Evolutionary conservation across 2,113 vertebrate species (phyloP).

Genomic region (Lophius piscatorius): DNA sequence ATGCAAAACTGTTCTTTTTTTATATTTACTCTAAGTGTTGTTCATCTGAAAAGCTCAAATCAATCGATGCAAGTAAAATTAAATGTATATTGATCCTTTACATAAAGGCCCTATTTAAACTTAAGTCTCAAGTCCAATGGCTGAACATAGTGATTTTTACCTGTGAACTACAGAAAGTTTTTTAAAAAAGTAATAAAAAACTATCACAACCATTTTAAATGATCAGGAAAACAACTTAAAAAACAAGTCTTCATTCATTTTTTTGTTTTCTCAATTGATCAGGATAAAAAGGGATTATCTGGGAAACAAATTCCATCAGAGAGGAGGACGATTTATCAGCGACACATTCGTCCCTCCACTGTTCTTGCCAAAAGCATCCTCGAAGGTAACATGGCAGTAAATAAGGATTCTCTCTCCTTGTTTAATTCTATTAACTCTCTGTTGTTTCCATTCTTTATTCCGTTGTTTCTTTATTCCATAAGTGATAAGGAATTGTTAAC

Average conservation of each 20-base stretch:
- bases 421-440: conserved; percentile 49
- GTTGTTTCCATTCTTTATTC: conserved; percentile 49
- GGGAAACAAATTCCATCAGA: conserved; percentile 90
- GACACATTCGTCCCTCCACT: conserved; percentile 91
- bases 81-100: too few relatives aligned
- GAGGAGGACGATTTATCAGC: conserved; percentile 90
- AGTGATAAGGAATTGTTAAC: neutral
- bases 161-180: neutral
- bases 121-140: neutral
- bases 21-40: too few relatives aligned
- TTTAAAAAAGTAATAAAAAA: neutral
- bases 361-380: conserved; percentile 97
- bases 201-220: neutral
- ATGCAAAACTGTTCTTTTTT: too few relatives aligned
- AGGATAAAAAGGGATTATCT: conserved; percentile 96
- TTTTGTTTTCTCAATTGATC: conserved; percentile 16
- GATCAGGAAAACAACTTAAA: conserved; percentile 9
- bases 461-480: conserved; percentile 77
- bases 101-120: too few relatives aligned
- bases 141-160: neutral
- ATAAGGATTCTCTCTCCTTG: conserved; percentile 24
- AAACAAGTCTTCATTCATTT: neutral
- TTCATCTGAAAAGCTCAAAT: too few relatives aligned
- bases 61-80: too few relatives aligned
- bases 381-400: conserved; percentile 83